Base-by-base conservation (phyloP, 2,113 vertebrate genomes). In the Origma solitaria region DNA sequence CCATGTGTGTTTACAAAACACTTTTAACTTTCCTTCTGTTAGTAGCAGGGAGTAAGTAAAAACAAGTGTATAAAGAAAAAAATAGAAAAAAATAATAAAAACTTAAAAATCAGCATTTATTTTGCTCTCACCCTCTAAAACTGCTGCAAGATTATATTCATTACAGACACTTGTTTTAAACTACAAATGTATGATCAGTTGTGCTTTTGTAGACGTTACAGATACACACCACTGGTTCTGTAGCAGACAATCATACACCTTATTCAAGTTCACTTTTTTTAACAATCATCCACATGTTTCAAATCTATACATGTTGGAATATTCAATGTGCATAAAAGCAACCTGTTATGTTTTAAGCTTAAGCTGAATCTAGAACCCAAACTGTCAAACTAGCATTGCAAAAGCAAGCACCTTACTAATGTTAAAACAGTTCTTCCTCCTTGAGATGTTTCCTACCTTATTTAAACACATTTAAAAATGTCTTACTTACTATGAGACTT, bases 401-500 rank as follows among this genome's bases (percentile, higher is more conserved):
- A 85, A 78, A 61, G 7, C 21, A 78, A 53, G 49, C 17, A 80
- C 5, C 23, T 45, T 38, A 24, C 1, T 22, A 33, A 69, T 23
- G 8, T 38, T 8, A 64, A 90, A 62, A 72, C 10, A 68, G 13
- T 20, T 90, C 18, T 25, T 69, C 7, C 22, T 56, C 56, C 22
- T 62, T 40, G 35, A 84, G 53, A 28, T 3, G 1, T 56, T 82
- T 93, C n/a, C 54, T 60, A 42, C 28, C 12, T 82, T 33, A 75
- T 1, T 76, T 21, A 37, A 84, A 28, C 3, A 5, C 8, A 68
- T 33, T 66, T 90, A 35, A 82, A 72, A 77, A 58, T 5, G 9
- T 64, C 7, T 79, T 70, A 97, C 98, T 98, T 97, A 99, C 99
- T 97, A 3, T 97, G 85, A 57, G 79, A 78, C 62, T 97, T 98